Percentiles rank a stretch among this genome's conserved stretches.
Conservation (phyloP, 2,113 vertebrate species). For the Neotoma lepida region DNA sequence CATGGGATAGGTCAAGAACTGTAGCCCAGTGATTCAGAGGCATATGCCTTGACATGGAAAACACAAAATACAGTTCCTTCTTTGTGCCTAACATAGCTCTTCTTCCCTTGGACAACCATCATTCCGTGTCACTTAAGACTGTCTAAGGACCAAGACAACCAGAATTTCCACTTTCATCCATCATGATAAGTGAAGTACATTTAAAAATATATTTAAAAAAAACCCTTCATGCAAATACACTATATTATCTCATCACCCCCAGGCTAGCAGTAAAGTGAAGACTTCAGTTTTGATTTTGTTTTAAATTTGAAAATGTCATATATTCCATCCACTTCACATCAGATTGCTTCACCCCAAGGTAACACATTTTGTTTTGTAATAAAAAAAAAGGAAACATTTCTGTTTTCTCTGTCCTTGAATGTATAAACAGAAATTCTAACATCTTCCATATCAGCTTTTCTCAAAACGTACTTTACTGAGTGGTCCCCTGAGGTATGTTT, state of each 20-base stretch:
- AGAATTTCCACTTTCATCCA: conserved; percentile 5
- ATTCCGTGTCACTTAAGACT: not conserved
- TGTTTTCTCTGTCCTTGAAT: conserved; percentile 35
- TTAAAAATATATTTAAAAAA: not conserved
- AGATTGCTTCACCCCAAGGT: conserved; percentile 38
- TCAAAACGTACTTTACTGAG: conserved; percentile 28
- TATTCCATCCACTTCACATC: conserved; percentile 30
- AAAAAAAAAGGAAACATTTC: conserved; percentile 54
- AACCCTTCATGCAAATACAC: not conserved
- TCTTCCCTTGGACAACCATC: not conserved
- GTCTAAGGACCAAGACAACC: not conserved
- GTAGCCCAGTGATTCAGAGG: not conserved
- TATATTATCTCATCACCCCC: conserved; percentile 19
- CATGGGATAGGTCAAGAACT: not conserved
- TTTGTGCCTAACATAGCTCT: not conserved
- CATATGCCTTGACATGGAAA: not conserved
- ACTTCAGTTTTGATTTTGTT: conserved; percentile 26
- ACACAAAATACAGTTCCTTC: not conserved
- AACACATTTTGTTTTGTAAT: conserved; percentile 59
- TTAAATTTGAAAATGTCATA: conserved; percentile 58
- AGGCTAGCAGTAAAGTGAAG: conserved; percentile 42
- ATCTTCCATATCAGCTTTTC: conserved; percentile 37
- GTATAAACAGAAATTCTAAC: conserved; percentile 65
- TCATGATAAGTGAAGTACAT: not conserved
- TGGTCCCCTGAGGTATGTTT: conserved; percentile 28